A percentile compares a stretch with the other conserved stretches of the same genome.
Evolutionary conservation across 2,113 vertebrate species (phyloP).

Genomic region (rabbit (Oryctolagus cuniculus)): mOryCun1.1 NC_091450.1:50650501-50651000

Average conservation of each 20-base stretch:
- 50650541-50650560: background rate
- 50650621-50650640: background rate
- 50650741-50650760: background rate
- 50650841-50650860: slow-evolving; percentile 3
- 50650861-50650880: background rate
- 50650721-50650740: background rate
- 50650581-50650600: background rate
- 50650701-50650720: rapidly evolving
- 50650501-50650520: slow-evolving; percentile 86
- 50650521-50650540: rapidly evolving
- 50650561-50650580: slow-evolving; percentile 51
- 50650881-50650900: background rate
- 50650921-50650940: background rate
- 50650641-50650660: background rate
- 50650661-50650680: background rate
- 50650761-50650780: background rate
- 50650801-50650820: background rate
- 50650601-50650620: background rate
- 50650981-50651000: background rate
- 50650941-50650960: too few species aligned
- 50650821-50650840: background rate
- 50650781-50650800: background rate
- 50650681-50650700: background rate
- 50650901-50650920: background rate
- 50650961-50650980: too few species aligned